Conservation (phyloP, 2,888 invertebrate genomes). For the Arrhopalites spinosus region DNA sequence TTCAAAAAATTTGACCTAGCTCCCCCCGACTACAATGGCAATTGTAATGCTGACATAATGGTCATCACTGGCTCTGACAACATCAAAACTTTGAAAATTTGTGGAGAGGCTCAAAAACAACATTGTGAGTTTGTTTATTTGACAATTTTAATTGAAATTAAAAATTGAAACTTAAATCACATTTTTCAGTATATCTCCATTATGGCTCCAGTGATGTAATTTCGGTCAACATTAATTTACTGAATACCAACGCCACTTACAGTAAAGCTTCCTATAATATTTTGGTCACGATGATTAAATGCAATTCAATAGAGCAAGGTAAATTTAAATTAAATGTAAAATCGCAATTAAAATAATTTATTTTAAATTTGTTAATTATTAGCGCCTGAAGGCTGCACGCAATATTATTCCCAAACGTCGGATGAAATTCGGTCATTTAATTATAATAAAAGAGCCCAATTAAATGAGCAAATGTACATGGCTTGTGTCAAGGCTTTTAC, state of each 20-base stretch:
- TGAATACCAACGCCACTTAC: not conserved
- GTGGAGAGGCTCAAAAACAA: slow-evolving; percentile 3
- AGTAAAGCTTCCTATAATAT: not conserved
- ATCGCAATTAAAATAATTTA: not conserved
- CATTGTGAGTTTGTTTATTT: not conserved
- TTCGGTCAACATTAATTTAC: not conserved
- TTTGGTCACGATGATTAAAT: slow-evolving; percentile 25
- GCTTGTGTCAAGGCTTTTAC: slow-evolving; percentile 24
- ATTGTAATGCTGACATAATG: slow-evolving; percentile 9
- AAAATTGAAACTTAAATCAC: not conserved
- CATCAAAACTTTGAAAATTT: slow-evolving; percentile 9
- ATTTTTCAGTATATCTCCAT: slow-evolving; percentile 21
- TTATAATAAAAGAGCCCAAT: slow-evolving; percentile 20
- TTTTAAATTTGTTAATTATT: not conserved
- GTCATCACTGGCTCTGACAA: slow-evolving; percentile 17
- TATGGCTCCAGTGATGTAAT: slow-evolving; percentile 11
- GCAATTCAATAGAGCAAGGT: slow-evolving; percentile 20
- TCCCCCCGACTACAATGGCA: not conserved
- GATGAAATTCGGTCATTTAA: slow-evolving; percentile 20
- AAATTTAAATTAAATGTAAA: too few relatives aligned
- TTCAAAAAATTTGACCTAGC: slow-evolving; percentile 7
- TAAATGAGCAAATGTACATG: slow-evolving; percentile 30
- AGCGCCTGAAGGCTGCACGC: slow-evolving; percentile 29
- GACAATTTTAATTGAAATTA: too few relatives aligned
- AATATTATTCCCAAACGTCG: slow-evolving; percentile 3